Evolutionary conservation across 2,797 vertebrate species (phyloP).

Genomic region (Peromyscus nudipes): DNA sequence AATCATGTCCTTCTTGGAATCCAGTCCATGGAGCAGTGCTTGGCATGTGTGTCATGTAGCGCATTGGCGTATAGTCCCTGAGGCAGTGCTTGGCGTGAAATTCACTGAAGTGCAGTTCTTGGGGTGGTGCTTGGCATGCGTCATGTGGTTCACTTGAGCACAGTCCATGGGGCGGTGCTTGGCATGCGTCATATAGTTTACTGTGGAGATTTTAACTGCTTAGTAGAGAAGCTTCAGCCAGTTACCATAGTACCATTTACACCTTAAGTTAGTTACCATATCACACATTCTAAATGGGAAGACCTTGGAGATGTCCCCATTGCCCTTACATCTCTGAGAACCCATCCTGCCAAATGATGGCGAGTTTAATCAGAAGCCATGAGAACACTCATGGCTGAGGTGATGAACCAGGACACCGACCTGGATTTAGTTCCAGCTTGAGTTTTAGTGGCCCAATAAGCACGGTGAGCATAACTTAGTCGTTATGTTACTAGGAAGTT

Average conservation of each 20-base stretch:
- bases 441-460: not conserved
- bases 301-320: not conserved
- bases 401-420: not conserved
- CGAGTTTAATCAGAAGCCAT: not conserved
- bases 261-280: not conserved
- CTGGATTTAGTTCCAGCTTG: not conserved
- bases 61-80: not conserved
- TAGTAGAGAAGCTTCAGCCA: not conserved
- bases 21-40: not conserved
- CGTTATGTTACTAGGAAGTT: not conserved
- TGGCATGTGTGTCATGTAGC: not conserved
- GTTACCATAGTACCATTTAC: not conserved
- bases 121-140: not conserved
- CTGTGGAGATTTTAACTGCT: not conserved
- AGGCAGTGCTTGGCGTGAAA: not conserved
- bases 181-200: not conserved
- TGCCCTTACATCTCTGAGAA: slow-evolving; percentile 20
- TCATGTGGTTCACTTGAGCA: not conserved
- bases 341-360: not conserved
- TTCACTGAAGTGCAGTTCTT: not conserved
- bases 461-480: not conserved
- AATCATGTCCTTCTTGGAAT: not conserved
- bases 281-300: not conserved
- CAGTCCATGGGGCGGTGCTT: not conserved
- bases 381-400: not conserved